Conservation (phyloP, 2,888 invertebrate genomes). For the Apodemia mormo region DNA sequence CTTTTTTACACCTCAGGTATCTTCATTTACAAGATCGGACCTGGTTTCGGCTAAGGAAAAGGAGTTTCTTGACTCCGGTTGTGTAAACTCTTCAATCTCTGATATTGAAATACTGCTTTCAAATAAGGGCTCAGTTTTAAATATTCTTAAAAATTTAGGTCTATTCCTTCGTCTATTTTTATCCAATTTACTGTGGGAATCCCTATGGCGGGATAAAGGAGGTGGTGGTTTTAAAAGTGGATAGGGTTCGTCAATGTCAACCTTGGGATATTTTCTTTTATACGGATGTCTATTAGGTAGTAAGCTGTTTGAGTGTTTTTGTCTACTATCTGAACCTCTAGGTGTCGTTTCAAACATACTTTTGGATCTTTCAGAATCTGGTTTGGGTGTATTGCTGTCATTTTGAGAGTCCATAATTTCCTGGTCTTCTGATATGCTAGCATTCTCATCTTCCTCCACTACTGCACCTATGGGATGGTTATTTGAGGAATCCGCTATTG, state of each 20-base stretch:
- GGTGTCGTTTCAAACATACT: slow-evolving; percentile 46
- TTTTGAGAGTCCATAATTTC: slow-evolving; percentile 57
- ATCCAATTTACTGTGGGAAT: slow-evolving; percentile 44
- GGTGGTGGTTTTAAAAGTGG: slow-evolving; percentile 73
- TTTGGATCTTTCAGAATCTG: slow-evolving; percentile 56
- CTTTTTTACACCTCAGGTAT: slow-evolving; percentile 28
- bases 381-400: slow-evolving; percentile 46
- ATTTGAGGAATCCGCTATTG: slow-evolving; percentile 67
- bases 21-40: slow-evolving; percentile 43
- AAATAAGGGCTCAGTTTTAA: slow-evolving; percentile 64
- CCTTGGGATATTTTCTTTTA: slow-evolving; percentile 62
- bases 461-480: slow-evolving; percentile 76
- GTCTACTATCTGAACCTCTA: slow-evolving; percentile 51
- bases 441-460: slow-evolving; percentile 65
- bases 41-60: slow-evolving; percentile 55
- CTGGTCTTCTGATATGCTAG: slow-evolving; percentile 52
- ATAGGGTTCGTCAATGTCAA: slow-evolving; percentile 62
- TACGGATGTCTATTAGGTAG: slow-evolving; percentile 50
- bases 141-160: slow-evolving; percentile 55
- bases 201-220: slow-evolving; percentile 50
- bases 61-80: slow-evolving; percentile 58
- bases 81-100: slow-evolving; percentile 47
- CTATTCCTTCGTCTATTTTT: slow-evolving; percentile 56
- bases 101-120: slow-evolving; percentile 51
- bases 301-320: slow-evolving; percentile 57